A percentile compares a stretch with the other conserved stretches of the same genome.
Evolutionary conservation across 2,113 vertebrate genomes (phyloP).

Genomic region (Callionymus lyra): DNA sequence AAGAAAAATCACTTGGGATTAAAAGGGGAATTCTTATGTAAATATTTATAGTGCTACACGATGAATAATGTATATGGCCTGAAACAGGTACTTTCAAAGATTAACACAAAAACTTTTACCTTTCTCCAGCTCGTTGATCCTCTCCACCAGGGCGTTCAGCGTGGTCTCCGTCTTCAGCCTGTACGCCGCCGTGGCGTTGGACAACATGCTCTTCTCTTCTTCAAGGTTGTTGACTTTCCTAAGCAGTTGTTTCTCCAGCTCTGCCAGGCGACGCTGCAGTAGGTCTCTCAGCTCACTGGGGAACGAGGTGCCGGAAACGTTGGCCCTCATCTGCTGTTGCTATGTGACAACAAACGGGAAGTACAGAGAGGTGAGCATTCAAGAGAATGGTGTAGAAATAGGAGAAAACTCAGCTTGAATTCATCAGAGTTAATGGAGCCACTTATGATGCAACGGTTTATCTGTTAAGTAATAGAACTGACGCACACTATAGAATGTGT

Average conservation of each 20-base stretch:
- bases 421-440: no score
- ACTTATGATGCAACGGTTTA: no score
- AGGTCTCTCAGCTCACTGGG: conserved; percentile 82
- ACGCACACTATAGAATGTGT: no score
- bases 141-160: conserved; percentile 80
- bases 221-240: conserved; percentile 88
- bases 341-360: conserved; percentile 27
- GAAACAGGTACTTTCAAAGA: no score
- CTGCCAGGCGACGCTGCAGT: conserved; percentile 80
- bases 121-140: conserved; percentile 88
- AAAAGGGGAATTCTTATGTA: no score
- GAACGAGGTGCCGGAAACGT: conserved; percentile 72
- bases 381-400: no score
- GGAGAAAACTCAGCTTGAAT: no score
- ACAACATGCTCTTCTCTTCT: conserved; percentile 84
- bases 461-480: no score
- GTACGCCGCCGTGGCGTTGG: conserved; percentile 85
- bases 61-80: no score
- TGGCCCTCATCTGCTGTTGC: conserved; percentile 84
- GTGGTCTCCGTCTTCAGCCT: conserved; percentile 82
- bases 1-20: no score
- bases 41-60: no score
- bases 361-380: conserved; percentile 3
- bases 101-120: no score
- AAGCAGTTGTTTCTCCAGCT: conserved; percentile 86